Evolutionary conservation across 2,888 invertebrate genomes (phyloP).

Genomic region (Thymelicus lineola): DNA sequence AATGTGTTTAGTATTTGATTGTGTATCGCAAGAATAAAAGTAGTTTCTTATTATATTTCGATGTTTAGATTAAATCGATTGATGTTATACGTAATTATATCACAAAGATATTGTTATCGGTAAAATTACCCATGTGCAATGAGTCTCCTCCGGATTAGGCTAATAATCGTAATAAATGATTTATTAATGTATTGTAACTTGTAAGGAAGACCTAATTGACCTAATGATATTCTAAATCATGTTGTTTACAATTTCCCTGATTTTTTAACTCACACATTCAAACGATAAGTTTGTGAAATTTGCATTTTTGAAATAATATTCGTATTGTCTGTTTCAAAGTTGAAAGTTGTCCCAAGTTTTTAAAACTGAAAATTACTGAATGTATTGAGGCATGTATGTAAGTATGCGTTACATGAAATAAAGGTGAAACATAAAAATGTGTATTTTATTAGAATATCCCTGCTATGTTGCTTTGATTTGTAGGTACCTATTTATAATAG

Average conservation of each 20-base stretch:
- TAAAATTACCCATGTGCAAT: conserved; percentile 9
- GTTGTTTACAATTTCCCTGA: neutral
- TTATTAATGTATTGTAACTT: neutral
- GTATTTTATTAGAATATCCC: conserved; percentile 14
- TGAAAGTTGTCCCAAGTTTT: conserved; percentile 27
- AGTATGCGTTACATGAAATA: conserved; percentile 62
- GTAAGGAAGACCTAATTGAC: too few species aligned
- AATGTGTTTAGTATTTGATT: conserved; percentile 22
- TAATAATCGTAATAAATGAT: conserved; percentile 1
- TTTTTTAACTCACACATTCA: neutral
- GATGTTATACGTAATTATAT: conserved; percentile 14
- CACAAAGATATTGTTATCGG: conserved; percentile 19
- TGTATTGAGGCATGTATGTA: conserved; percentile 52
- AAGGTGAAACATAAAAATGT: conserved; percentile 45
- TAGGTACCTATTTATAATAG: too few species aligned
- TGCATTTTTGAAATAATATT: conserved; percentile 7
- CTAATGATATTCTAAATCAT: neutral
- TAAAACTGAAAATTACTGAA: conserved; percentile 47
- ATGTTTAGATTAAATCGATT: conserved; percentile 25
- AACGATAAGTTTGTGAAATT: neutral
- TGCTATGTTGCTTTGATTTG: neutral
- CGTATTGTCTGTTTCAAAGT: conserved; percentile 16
- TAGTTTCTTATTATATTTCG: conserved; percentile 16
- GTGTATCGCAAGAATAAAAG: conserved; percentile 22
- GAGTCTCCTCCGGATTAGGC: conserved; percentile 19